These are phyloP conservation scores for Allygus modestus DNA, from an alignment of 2,888 invertebrate genomes.

Conservation along the genomic window DNA sequence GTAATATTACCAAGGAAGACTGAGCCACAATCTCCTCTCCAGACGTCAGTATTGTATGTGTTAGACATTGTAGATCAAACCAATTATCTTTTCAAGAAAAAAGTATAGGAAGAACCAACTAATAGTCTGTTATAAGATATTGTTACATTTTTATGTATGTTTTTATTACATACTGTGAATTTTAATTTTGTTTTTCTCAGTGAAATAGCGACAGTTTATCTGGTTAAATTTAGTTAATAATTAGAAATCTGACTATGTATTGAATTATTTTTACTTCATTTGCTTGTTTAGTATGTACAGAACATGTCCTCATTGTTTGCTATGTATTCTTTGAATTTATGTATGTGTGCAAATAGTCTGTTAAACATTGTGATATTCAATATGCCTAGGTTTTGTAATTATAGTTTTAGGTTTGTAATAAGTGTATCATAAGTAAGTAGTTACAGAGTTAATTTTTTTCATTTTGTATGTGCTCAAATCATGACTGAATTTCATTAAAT, in stretches of 20 bases:
- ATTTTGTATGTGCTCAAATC: conserved; percentile 47
- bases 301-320: conserved; percentile 31
- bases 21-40: not conserved
- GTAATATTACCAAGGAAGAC: conserved; percentile 9
- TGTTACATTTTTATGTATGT: not conserved
- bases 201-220: not conserved
- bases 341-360: conserved; percentile 58
- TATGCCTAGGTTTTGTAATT: conserved; percentile 61
- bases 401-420: conserved; percentile 61
- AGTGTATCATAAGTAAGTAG: conserved; percentile 49
- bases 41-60: not conserved
- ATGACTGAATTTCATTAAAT: conserved; percentile 53
- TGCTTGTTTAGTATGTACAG: conserved; percentile 6
- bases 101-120: not conserved
- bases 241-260: not conserved
- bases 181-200: not conserved
- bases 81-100: not conserved
- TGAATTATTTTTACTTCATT: not conserved
- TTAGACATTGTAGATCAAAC: conserved; percentile 13
- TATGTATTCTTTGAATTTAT: conserved; percentile 39
- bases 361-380: conserved; percentile 62
- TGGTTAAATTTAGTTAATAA: not conserved
- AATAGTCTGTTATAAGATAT: not conserved
- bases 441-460: conserved; percentile 24
- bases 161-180: not conserved